Base-by-base conservation (phyloP, 2,888 invertebrate genomes). In the Caenorhabditis parvicauda region DNA sequence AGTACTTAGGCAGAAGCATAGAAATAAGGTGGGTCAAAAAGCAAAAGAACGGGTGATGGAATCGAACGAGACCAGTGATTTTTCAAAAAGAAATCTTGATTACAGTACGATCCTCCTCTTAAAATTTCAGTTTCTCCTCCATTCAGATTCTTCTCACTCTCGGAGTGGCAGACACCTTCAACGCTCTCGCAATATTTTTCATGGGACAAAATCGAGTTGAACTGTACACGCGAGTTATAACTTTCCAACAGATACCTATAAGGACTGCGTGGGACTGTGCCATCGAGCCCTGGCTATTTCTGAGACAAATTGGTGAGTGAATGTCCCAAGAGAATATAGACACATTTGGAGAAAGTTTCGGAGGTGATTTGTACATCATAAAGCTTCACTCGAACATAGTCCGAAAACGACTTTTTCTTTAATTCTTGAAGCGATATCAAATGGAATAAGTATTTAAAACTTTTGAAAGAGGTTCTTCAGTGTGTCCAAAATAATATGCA, bases 161-260 rank as follows among this genome's bases (percentile, higher is more conserved):
- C 6, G 59, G 59, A 3, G 45, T 67, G 29, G 67, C 72, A 4
- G 72, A 72, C 56, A 63, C 65, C 3, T 58, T 59, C 59, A 69
- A 72, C 48, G 67, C 69, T 17, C 29, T 72, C 1, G 69, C 67
- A 0, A 72, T 72, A 14, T 55, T 65, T 24, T 50, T 64, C 9
- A 72, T 72, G 72, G 72, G 72, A n/a, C 58, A 69, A 32, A 68
- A 72, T 24, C 61, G 72, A 6, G 69, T 72, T 0, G 51, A 56
- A 44, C 43, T 69, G 39, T 69, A 69, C 39, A 59, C 64, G 6
- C 52, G 55, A 25, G 53, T 64, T 28, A 61, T 67, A 24, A 42
- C 52, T 27, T 59, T 52, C 1, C 47, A 53, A 14, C 29, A 45
- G 5, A 45, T 59, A 21, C 64, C 64, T 2, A 41, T 57, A 5